Conservation (phyloP, 2,888 invertebrate species). For the Thelaira solivaga region DNA sequence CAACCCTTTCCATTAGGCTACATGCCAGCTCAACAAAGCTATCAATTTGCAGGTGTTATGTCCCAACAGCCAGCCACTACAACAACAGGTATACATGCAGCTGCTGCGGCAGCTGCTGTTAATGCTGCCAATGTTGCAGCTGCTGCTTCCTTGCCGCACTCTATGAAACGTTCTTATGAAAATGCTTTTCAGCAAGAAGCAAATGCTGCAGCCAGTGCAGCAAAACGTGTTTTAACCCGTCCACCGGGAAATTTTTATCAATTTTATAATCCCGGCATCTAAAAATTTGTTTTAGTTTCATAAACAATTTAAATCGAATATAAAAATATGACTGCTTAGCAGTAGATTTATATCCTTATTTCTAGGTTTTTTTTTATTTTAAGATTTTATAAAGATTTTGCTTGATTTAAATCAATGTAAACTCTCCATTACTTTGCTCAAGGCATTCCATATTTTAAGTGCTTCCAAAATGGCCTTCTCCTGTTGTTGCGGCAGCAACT, state of each 20-base stretch:
- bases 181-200: conserved; percentile 82
- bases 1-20: conserved; percentile 74
- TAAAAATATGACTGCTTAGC: conserved; percentile 33
- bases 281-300: conserved; percentile 37
- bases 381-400: background rate
- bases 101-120: conserved; percentile 62
- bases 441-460: conserved; percentile 51
- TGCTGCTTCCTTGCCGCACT: conserved; percentile 67
- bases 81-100: conserved; percentile 58
- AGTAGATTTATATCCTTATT: conserved; percentile 19
- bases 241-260: conserved; percentile 69
- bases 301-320: conserved; percentile 37
- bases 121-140: conserved; percentile 61
- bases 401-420: background rate
- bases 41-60: conserved; percentile 68
- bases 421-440: conserved; percentile 48
- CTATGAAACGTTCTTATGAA: conserved; percentile 84
- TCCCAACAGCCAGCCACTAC: conserved; percentile 63
- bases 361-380: background rate
- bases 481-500: too few relatives aligned
- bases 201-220: conserved; percentile 70
- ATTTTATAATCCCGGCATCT: conserved; percentile 74
- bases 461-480: conserved; percentile 30
- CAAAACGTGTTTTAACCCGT: conserved; percentile 74
- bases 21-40: conserved; percentile 66